Base-by-base conservation (phyloP, 2,888 invertebrate species). In the Drosophila diplacantha region DNA sequence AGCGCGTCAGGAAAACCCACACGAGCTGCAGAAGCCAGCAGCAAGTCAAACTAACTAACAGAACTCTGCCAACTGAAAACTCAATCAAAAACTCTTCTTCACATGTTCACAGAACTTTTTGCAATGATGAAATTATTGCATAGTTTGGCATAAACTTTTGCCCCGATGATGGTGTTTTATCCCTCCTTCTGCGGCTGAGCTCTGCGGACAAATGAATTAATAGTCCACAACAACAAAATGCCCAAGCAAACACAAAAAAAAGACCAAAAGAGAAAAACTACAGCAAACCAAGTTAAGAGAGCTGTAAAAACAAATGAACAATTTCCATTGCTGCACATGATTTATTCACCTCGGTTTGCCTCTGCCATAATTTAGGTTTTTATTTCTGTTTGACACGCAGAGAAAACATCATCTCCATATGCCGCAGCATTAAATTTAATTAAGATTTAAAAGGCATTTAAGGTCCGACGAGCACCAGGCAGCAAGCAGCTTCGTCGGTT, bases 1-100 rank as follows among this genome's bases (percentile, higher is more conserved):
- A 49, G 53, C 51, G 47, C 22, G 29, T 32, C 32, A 22, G n/a
- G 34, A 39, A 44, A 16, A 29, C 9, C 24, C 38, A 24, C 38
- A 37, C 24, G 7, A 41, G 9, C 26, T 9, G 26, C 26, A 26
- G 29, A 12, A 43, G 26, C 43, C 44, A 7, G 29, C 16, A n/a
- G 35, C 16, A 64, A 66, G 63, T 31, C 53, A 64, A 47, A 68
- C 67, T 53, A 65, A 75, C 75, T 52, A 69, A 71, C 64, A 60
- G 58, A 67, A 65, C 51, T 61, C 31, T 46, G 52, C 38, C 43
- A 62, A 58, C 61, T 56, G 44, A 46, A 73, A 77, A 77, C 81
- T 80, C 72, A 77, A 77, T 77, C 80, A 77, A 73, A 76, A 80
- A 77, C 73, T 75, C 71, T 71, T 71, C 52, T 71, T 71, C 52